Percentiles rank a stretch among this genome's conserved stretches.
phyloP scores from a whole-genome alignment of 2,113 vertebrate species.

The Platichthys flesus region DNA sequence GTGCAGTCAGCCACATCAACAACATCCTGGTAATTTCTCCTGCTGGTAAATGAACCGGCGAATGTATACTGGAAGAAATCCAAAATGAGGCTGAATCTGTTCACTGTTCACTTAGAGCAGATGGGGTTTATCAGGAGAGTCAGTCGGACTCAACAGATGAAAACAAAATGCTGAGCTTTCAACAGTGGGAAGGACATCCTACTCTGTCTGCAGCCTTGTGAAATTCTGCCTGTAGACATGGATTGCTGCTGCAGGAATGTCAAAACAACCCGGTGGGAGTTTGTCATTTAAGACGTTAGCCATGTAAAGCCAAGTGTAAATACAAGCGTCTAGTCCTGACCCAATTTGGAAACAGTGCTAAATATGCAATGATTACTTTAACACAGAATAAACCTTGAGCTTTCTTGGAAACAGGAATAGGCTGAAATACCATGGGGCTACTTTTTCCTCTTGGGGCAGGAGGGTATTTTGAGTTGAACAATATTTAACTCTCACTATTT shows the following conservation, averaged over 20 bases:
- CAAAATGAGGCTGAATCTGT: conserved; percentile 23
- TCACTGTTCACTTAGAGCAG: conserved; percentile 18
- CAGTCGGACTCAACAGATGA: conserved; percentile 22
- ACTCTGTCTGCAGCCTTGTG: conserved; percentile 30
- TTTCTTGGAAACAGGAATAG: background rate
- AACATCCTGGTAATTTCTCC: conserved; percentile 43
- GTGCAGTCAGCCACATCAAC: conserved; percentile 33
- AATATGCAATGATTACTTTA: conserved; percentile 1
- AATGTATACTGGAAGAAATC: conserved; percentile 27
- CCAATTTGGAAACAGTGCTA: background rate
- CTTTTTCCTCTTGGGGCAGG: background rate
- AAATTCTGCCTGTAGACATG: conserved; percentile 41
- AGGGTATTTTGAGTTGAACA: conserved; percentile 3
- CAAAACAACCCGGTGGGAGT: conserved; percentile 20
- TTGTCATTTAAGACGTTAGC: conserved; percentile 11
- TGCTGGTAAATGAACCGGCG: conserved; percentile 42
- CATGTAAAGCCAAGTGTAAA: conserved; percentile 11
- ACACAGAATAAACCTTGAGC: conserved; percentile 11
- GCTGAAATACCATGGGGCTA: background rate
- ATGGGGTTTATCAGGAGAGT: conserved; percentile 9
- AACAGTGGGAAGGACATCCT: conserved; percentile 22
- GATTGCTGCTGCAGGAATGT: conserved; percentile 35
- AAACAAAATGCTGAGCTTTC: conserved; percentile 18
- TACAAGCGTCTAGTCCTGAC: conserved; percentile 5
- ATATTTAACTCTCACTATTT: conserved; percentile 10